phyloP scores from a whole-genome alignment of 1,140 invertebrate species.

The Vollenhovia emeryi region DNA sequence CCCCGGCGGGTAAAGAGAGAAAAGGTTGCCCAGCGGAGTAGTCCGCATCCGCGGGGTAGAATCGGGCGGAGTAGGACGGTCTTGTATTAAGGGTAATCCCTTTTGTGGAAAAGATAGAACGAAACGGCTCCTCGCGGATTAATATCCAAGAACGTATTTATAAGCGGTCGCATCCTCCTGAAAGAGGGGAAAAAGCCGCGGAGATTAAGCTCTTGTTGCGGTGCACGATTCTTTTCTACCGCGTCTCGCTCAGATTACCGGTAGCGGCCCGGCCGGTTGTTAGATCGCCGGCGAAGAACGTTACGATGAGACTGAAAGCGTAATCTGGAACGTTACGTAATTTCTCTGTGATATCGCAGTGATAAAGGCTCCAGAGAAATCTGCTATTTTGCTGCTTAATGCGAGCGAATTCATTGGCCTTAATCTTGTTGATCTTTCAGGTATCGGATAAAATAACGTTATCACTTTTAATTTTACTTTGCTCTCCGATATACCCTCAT shows the following conservation, averaged over 20 bases:
- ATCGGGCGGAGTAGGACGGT: neutral
- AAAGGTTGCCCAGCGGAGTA: neutral
- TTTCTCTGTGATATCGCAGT: conserved; percentile 5
- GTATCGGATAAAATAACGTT: neutral
- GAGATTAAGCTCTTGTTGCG: conserved; percentile 69
- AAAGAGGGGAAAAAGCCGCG: conserved; percentile 54
- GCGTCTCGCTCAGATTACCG: conserved; percentile 55
- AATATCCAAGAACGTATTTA: conserved; percentile 62
- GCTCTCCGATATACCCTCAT: neutral
- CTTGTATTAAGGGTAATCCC: conserved; percentile 55
- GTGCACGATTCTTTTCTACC: conserved; percentile 58
- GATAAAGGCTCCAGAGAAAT: neutral
- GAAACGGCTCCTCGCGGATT: conserved; percentile 54
- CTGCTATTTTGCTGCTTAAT: neutral
- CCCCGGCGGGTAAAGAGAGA: neutral
- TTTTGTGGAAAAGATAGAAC: conserved; percentile 57
- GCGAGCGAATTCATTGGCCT: neutral
- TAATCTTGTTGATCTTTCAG: neutral
- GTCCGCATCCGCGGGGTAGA: neutral
- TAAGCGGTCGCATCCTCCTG: conserved; percentile 37
- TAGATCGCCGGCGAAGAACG: neutral
- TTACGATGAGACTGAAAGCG: conserved; percentile 8
- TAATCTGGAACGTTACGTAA: neutral
- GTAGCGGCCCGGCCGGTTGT: conserved; percentile 29
- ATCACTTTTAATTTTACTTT: neutral